Evolutionary conservation across 2,888 invertebrate species (phyloP), one percentile per base, ranked within the genome.

Genomic region (Caenorhabditis sp.): DNA sequence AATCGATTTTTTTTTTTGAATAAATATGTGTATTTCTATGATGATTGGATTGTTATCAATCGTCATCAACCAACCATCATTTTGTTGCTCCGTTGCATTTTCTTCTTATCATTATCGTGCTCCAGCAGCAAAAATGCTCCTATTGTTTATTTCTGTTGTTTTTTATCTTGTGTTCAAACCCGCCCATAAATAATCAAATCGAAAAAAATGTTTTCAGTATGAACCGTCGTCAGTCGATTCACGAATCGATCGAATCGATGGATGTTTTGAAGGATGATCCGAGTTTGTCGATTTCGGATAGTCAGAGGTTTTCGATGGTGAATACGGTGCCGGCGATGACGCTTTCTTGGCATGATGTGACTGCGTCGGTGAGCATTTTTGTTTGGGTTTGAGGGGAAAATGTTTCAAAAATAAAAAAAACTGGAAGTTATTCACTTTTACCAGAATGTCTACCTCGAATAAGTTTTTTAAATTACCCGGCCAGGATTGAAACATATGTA

Each of bases 291-390:
- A 26, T 8, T 21, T 23, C 23, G 21, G 52, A 52, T 20, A 17
- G 17, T 10, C 43, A 43, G 43, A 43, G 43, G 66, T 54, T 75
- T 21, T 84, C 83, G 10, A 79, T 63, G 27, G 71, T 70, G 12
- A 84, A 80, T 25, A 63, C 77, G 5, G 75, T 81, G 12, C 84
- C 84, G n/a, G 59, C 81, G 20, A 82, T 86, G 83, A 65, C 77
- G 36, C 70, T 85, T 31, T 80, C 85, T 0, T 85, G 85, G 85
- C 80, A 84, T 62, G 80, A 81, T 60, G 59, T 85, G 23, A 75
- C 70, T 17, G 83, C 78, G 20, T 62, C 74, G n/a, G 83, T 84
- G 52, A 57, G 72, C 23, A 20, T 50, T 54, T 54, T 50, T 50
- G 5, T 50, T 50, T n/a, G 20, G 20, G n/a, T 12, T 12, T n/a